Conservation (phyloP, 2,113 vertebrate genomes). For the Hystrix cristata region DNA sequence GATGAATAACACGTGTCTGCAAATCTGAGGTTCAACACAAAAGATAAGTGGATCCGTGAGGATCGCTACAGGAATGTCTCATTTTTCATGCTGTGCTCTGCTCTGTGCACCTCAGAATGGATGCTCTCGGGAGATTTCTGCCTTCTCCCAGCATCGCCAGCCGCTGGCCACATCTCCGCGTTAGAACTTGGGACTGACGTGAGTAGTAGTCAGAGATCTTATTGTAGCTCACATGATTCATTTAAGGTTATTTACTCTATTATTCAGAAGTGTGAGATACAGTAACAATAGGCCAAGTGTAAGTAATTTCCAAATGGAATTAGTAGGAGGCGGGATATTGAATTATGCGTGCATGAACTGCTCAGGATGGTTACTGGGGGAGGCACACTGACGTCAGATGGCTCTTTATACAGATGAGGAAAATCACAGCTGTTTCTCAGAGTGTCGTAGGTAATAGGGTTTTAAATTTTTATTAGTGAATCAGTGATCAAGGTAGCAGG, state of each 20-base stretch:
- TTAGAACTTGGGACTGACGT: neutral
- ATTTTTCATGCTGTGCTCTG: neutral
- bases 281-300: neutral
- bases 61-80: fast-evolving
- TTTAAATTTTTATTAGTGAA: neutral
- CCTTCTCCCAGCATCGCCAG: fast-evolving
- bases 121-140: fast-evolving
- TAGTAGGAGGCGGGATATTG: neutral
- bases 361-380: neutral
- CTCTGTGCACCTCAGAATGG: neutral
- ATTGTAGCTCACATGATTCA: neutral
- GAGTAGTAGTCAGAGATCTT: neutral
- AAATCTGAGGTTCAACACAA: neutral
- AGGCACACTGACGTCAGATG: neutral
- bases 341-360: neutral
- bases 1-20: neutral
- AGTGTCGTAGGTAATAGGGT: neutral
- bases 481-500: neutral
- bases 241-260: neutral
- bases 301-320: no score
- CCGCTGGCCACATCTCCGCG: neutral
- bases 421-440: neutral
- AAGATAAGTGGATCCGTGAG: no score
- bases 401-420: neutral
- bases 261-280: neutral